phyloP scores from a whole-genome alignment of 2,113 vertebrate genomes.

The Dromas ardeola region DNA sequence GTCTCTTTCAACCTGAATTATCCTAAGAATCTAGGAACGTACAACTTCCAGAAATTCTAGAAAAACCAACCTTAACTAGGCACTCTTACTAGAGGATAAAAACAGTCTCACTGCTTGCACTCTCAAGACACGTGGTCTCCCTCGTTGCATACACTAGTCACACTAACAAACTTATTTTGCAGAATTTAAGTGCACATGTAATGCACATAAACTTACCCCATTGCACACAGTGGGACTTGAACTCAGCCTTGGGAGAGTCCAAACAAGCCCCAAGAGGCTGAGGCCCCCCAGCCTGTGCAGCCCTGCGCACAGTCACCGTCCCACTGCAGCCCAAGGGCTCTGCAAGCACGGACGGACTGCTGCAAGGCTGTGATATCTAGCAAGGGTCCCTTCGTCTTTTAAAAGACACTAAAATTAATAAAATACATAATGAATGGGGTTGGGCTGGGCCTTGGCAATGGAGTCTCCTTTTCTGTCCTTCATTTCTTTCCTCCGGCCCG shows the following conservation, averaged over 20 bases:
- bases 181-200: not conserved
- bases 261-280: not conserved
- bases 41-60: not conserved
- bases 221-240: not conserved
- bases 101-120: not conserved
- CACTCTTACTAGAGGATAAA: not conserved
- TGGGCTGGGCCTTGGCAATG: not conserved
- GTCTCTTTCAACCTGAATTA: not conserved
- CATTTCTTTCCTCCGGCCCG: not conserved
- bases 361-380: not conserved
- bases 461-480: not conserved
- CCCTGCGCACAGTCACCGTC: not conserved
- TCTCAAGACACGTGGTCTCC: accelerated
- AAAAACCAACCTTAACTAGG: not conserved
- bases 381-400: not conserved
- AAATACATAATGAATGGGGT: not conserved
- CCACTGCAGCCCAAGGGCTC: not conserved
- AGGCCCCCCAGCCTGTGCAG: not conserved
- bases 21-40: not conserved
- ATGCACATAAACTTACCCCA: not conserved
- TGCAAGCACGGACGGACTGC: no score
- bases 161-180: not conserved
- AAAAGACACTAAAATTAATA: not conserved
- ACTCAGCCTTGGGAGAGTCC: not conserved
- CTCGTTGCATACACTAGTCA: not conserved